Conservation (phyloP, 2,888 invertebrate genomes). For the Brenthis hecate region DNA sequence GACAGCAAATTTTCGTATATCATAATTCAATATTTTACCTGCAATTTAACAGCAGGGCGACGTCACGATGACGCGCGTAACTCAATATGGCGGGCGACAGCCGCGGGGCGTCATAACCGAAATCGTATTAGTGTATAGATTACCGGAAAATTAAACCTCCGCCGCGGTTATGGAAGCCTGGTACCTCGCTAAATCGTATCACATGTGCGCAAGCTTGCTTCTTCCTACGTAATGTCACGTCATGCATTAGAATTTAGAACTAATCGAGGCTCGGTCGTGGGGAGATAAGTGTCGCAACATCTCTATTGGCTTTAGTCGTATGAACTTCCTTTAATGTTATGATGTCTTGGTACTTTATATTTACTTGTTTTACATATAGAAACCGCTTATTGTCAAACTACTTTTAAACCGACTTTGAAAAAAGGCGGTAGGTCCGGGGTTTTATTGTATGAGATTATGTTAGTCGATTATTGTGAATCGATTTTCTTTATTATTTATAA, state of each 20-base stretch:
- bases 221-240: neutral
- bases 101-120: conserved; percentile 41
- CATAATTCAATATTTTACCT: conserved; percentile 40
- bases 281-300: neutral
- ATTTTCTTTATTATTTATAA: no score
- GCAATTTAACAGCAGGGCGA: conserved; percentile 43
- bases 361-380: neutral
- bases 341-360: conserved; percentile 3
- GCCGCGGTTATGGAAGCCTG: conserved; percentile 29
- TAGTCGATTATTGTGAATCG: no score
- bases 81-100: conserved; percentile 43
- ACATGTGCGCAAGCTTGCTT: neutral
- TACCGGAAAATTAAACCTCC: conserved; percentile 45
- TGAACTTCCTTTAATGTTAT: neutral
- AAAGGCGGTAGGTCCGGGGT: no score
- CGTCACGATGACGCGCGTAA: conserved; percentile 41
- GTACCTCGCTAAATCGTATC: conserved; percentile 6
- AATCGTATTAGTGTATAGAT: conserved; percentile 45
- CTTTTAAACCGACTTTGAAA: no score
- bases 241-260: conserved; percentile 11
- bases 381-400: no score
- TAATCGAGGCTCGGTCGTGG: neutral
- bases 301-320: neutral
- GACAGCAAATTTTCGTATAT: conserved; percentile 41
- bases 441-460: no score